Evolutionary conservation across 1,140 invertebrate genomes (phyloP).

Genomic region (Plectrocnemia conspersa): DNA sequence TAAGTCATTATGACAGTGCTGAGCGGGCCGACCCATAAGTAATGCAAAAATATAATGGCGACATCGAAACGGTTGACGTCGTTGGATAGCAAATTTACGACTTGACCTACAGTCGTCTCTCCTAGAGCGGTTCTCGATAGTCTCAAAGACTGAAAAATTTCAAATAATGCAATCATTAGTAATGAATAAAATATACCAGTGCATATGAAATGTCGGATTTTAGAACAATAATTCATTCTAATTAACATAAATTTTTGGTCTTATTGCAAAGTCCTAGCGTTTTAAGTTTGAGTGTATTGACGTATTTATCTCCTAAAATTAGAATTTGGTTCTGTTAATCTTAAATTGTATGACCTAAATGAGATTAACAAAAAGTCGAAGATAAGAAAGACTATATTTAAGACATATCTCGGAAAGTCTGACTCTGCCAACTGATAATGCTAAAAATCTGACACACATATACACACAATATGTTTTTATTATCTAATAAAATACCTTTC

Average conservation of each 20-base stretch:
- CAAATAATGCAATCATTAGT: conserved; percentile 1
- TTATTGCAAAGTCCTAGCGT: no score
- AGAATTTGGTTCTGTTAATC: no score
- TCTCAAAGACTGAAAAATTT: conserved; percentile 53
- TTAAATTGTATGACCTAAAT: no score
- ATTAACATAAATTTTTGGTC: no score
- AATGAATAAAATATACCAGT: conserved; percentile 9
- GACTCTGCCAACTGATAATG: conserved; percentile 41
- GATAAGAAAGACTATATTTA: no score
- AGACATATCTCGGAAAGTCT: no score
- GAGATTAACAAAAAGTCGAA: no score
- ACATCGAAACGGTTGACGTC: conserved; percentile 73
- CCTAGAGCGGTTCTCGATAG: conserved; percentile 66
- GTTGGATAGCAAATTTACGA: conserved; percentile 90
- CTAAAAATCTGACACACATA: conserved; percentile 28
- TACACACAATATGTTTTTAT: conserved; percentile 18
- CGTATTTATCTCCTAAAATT: no score
- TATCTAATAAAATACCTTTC: conserved; percentile 63
- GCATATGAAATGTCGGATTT: background rate
- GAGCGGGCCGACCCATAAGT: conserved; percentile 76
- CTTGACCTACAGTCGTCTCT: conserved; percentile 77
- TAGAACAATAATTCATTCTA: background rate
- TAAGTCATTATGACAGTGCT: conserved; percentile 71
- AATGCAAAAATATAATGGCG: conserved; percentile 65
- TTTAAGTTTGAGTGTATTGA: no score